Conservation (phyloP, 2,113 vertebrate genomes). For the Micromys minutus region DNA sequence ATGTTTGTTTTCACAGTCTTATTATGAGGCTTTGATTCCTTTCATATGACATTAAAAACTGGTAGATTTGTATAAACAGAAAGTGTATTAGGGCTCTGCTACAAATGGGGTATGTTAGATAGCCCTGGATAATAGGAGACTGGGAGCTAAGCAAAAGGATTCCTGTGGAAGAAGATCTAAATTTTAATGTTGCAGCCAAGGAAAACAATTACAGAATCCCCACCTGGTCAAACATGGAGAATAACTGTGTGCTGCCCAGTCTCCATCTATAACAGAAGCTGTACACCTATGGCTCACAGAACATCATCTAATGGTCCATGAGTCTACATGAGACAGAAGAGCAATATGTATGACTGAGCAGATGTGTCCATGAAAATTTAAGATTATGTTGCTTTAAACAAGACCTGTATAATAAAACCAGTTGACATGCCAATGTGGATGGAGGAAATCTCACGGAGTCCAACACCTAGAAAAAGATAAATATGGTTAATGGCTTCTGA, state of each 20-base stretch:
- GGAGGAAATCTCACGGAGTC: background rate
- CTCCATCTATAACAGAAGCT: background rate
- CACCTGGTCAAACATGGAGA: background rate
- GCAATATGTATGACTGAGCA: background rate
- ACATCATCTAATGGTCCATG: background rate
- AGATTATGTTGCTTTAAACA: background rate
- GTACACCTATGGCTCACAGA: background rate
- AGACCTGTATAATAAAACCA: background rate
- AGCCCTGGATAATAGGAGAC: background rate
- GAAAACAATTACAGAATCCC: background rate
- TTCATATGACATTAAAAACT: background rate
- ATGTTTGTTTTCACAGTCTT: background rate
- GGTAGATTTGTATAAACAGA: background rate
- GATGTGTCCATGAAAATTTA: background rate
- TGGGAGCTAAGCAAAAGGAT: background rate
- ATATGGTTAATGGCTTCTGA: background rate
- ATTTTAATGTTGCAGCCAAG: background rate
- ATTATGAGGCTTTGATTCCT: background rate
- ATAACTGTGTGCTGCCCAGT: background rate
- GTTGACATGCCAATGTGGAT: background rate
- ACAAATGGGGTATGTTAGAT: accelerated
- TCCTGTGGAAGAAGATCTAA: background rate
- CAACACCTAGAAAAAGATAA: background rate
- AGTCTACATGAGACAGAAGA: background rate
- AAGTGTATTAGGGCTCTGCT: background rate